Percentiles rank a stretch among this genome's conserved stretches.
These are phyloP conservation scores for Dolichomitus sp. DNA, from an alignment of 2,888 invertebrate species.

Conservation along the genomic window DNA sequence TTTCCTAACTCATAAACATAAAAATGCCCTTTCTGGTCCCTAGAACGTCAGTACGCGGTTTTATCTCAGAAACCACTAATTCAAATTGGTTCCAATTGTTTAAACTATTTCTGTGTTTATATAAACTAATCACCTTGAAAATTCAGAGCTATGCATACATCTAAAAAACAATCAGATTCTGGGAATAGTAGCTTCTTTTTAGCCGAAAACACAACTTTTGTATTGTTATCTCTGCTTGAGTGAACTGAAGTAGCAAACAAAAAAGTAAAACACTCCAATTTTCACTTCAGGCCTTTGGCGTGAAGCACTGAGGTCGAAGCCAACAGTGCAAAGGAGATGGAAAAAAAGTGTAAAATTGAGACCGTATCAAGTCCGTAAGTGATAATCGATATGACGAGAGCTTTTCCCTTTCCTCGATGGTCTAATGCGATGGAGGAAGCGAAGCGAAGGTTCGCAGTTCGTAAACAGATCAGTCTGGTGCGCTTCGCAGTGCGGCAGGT, in stretches of 20 bases:
- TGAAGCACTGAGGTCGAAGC: slow-evolving; percentile 7
- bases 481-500: background rate
- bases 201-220: too few species aligned
- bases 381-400: slow-evolving; percentile 53
- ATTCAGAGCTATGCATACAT: too few species aligned
- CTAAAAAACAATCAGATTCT: too few species aligned
- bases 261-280: slow-evolving; percentile 69
- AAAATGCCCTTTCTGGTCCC: too few species aligned
- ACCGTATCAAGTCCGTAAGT: slow-evolving; percentile 33
- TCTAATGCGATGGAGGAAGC: background rate
- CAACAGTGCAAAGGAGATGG: background rate
- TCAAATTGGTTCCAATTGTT: too few species aligned
- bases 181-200: too few species aligned
- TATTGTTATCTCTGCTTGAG: background rate
- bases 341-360: slow-evolving; percentile 28
- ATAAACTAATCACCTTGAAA: too few species aligned
- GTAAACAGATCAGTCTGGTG: slow-evolving; percentile 27
- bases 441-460: background rate
- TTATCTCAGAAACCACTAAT: too few species aligned
- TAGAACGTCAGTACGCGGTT: too few species aligned
- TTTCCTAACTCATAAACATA: too few species aligned
- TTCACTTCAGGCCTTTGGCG: slow-evolving; percentile 62
- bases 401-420: slow-evolving; percentile 18
- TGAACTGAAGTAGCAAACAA: background rate
- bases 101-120: too few species aligned